A percentile compares a stretch with the other conserved stretches of the same genome.
Evolutionary conservation across 1,140 invertebrate genomes (phyloP).

Genomic region (Hyphantria cunea): DNA sequence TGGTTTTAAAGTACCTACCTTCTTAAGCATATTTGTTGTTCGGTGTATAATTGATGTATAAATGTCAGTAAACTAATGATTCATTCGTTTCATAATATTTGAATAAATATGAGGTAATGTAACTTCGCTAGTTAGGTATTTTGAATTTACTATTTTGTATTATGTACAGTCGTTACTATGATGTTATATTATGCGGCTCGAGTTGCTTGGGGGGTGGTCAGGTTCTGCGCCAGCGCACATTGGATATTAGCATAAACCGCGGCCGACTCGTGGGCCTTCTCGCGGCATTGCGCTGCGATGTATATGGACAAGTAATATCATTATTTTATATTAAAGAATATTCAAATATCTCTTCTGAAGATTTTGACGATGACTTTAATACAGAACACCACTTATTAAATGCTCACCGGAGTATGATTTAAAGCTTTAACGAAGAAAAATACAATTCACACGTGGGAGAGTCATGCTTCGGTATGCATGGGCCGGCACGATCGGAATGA

Average conservation of each 20-base stretch:
- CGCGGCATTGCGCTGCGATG: constrained; percentile 13
- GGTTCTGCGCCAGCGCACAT: constrained; percentile 19
- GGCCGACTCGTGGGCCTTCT: constrained; percentile 18
- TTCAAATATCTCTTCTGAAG: constrained; percentile 5
- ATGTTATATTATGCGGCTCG: neutral
- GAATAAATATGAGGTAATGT: constrained; percentile 9
- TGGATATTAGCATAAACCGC: constrained; percentile 44
- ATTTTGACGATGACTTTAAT: no score
- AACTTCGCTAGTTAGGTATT: constrained; percentile 16
- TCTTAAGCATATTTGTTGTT: neutral
- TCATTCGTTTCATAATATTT: constrained; percentile 8
- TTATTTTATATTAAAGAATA: neutral
- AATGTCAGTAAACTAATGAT: neutral
- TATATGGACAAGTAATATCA: constrained; percentile 22
- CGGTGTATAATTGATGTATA: neutral
- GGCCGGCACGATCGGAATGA: no score
- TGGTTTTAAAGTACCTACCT: no score
- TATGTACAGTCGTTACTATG: neutral
- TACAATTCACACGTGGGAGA: no score
- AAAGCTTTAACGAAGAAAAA: no score
- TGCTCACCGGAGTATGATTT: no score
- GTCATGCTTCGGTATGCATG: no score
- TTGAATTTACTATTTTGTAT: constrained; percentile 7
- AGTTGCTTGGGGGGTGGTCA: constrained; percentile 37
- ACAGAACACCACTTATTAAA: no score